Conservation (phyloP, 2,113 vertebrate genomes). For the Poeciliopsis retropinna region DNA sequence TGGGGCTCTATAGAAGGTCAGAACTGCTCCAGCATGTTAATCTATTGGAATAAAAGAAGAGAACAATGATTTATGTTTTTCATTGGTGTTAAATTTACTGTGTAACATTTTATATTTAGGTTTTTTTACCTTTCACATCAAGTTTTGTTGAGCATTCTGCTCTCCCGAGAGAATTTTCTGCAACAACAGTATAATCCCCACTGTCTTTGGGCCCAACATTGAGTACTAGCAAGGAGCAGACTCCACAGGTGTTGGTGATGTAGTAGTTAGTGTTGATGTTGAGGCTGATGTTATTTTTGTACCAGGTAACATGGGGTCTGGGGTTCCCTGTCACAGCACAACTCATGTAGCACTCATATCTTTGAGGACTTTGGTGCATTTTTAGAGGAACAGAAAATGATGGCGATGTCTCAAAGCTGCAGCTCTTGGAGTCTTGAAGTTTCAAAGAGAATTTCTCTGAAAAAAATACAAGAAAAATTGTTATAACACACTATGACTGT, state of each 20-base stretch:
- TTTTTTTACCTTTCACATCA: constrained; percentile 82
- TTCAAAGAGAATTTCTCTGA: constrained; percentile 79
- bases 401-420: constrained; percentile 75
- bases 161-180: constrained; percentile 82
- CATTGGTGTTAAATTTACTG: background rate
- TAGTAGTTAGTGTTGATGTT: constrained; percentile 80
- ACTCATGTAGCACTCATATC: constrained; percentile 90
- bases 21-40: constrained; percentile 18
- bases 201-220: constrained; percentile 81
- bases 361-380: constrained; percentile 82
- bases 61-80: background rate
- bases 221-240: constrained; percentile 88
- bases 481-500: background rate
- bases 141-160: constrained; percentile 83
- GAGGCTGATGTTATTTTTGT: constrained; percentile 83
- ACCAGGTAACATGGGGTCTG: constrained; percentile 86
- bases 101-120: background rate
- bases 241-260: constrained; percentile 87
- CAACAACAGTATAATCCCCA: constrained; percentile 86
- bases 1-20: background rate
- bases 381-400: constrained; percentile 85
- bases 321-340: constrained; percentile 88
- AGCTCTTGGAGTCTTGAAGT: constrained; percentile 68
- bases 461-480: constrained; percentile 7
- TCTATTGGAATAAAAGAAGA: constrained; percentile 39